Evolutionary conservation across 1,140 invertebrate genomes (phyloP), one percentile per base, ranked within the genome.

Genomic region (Hypothenemus hampei): DNA sequence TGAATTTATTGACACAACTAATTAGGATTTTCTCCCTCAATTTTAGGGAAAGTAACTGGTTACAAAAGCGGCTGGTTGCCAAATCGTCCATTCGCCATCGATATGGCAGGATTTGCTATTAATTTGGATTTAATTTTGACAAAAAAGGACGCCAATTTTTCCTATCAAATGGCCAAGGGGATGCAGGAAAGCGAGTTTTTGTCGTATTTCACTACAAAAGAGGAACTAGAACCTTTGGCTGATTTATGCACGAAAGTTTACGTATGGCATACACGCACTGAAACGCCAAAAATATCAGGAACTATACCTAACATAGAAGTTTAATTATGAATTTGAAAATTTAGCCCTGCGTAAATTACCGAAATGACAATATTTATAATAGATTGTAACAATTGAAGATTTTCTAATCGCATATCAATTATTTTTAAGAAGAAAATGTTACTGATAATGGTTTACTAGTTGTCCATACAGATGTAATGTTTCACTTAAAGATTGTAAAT

Each of bases 61-160:
- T 97, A 89, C 73, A 89, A 86, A 71, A 83, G 84, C 10, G 81
- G 78, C 2, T 97, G 91, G 91, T 86, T 88, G 61, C 86, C 91
- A 0, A 83, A 93, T 53, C 75, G 96, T 60, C 84, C 86, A 0
- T 99, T 98, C 77, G 93, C 96, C 3, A 84, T 96, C 20, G 97
- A 99, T 66, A 99, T 99, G 97, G 96, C 96, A 2, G 95, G 93
- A 1, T 99, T 99, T 75, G 94, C 92, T 11, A 86, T 99, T 10
- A 95, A 93, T 72, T 69, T 96, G 2, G 78, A 84, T 15, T 72
- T 95, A 8, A 77, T 98, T 16, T 72, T 91, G 2, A 75, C 84
- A 2, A 80, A 87, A 68, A 83, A 86, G 4, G 76, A 89, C 33
- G 91, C 89, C 0, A 72, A 78, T 51, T 97, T 98, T 72, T 87